phyloP scores from a whole-genome alignment of 2,888 invertebrate genomes.

The Branchellion lobata region DNA sequence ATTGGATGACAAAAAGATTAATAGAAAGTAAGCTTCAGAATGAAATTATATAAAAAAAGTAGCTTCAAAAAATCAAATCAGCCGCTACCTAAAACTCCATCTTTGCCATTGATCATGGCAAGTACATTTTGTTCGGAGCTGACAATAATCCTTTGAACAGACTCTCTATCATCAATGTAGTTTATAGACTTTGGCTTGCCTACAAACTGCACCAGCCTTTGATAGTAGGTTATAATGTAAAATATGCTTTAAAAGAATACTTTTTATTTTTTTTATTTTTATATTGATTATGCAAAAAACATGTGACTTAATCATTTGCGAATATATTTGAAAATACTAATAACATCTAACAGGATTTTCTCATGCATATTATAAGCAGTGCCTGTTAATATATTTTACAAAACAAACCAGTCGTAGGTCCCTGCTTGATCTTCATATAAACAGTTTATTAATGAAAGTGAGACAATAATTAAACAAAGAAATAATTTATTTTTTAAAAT shows the following conservation, averaged over 20 bases:
- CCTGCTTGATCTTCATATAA: constrained; percentile 51
- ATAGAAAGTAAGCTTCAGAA: too few relatives aligned
- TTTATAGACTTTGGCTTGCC: constrained; percentile 55
- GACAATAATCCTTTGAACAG: constrained; percentile 56
- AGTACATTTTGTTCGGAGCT: constrained; percentile 58
- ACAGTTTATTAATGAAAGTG: constrained; percentile 5
- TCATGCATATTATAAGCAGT: too few relatives aligned
- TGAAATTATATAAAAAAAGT: too few relatives aligned
- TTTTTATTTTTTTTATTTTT: too few relatives aligned
- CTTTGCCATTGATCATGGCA: constrained; percentile 57
- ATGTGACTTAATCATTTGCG: too few relatives aligned
- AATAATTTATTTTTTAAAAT: background rate
- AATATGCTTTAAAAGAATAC: too few relatives aligned
- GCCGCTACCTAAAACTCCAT: constrained; percentile 57
- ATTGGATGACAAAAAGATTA: constrained; percentile 15
- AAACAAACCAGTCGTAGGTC: constrained; percentile 50
- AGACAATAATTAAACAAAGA: background rate
- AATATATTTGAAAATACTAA: background rate
- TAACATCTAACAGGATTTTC: background rate
- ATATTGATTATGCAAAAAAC: too few relatives aligned
- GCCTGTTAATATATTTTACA: too few relatives aligned
- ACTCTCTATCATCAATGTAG: constrained; percentile 56
- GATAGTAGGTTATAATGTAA: too few relatives aligned
- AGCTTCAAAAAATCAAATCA: too few relatives aligned
- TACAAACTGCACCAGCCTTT: constrained; percentile 58